Conservation (phyloP, 2,113 vertebrate genomes). For the Ictalurus punctatus region DNA sequence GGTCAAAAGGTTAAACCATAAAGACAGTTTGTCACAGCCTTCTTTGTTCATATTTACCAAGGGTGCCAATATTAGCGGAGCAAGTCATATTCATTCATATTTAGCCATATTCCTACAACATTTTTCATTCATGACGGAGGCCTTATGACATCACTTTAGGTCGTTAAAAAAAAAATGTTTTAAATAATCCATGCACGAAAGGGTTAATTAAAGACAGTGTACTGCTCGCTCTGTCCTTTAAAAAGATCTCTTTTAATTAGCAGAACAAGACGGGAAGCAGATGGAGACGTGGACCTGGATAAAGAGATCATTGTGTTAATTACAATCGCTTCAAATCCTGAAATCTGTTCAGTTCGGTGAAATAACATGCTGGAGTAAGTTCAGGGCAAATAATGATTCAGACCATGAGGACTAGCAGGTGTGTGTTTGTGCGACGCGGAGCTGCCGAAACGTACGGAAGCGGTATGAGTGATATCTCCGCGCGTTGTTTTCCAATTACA, state of each 20-base stretch:
- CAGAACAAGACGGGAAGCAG: background rate
- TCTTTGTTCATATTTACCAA: too few species aligned
- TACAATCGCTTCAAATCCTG: background rate
- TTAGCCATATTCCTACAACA: too few species aligned
- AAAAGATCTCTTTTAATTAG: background rate
- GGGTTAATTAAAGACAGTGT: too few species aligned
- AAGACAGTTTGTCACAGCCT: too few species aligned
- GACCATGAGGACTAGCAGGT: background rate
- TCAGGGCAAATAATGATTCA: background rate
- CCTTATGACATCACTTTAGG: too few species aligned
- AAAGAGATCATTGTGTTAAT: background rate
- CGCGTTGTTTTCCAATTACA: background rate
- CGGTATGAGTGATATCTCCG: too few species aligned
- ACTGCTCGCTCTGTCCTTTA: background rate
- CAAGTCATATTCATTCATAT: too few species aligned
- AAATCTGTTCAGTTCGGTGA: background rate
- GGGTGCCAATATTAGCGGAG: too few species aligned
- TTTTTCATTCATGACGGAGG: too few species aligned
- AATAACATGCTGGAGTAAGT: background rate
- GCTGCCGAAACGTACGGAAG: background rate
- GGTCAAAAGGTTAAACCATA: too few species aligned
- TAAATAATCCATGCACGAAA: too few species aligned
- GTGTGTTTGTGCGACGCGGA: background rate
- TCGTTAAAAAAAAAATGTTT: too few species aligned
- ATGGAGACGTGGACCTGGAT: background rate